A percentile compares a stretch with the other conserved stretches of the same genome.
Evolutionary conservation across 2,888 invertebrate genomes (phyloP).

Genomic region (Heliconius cydno): DNA sequence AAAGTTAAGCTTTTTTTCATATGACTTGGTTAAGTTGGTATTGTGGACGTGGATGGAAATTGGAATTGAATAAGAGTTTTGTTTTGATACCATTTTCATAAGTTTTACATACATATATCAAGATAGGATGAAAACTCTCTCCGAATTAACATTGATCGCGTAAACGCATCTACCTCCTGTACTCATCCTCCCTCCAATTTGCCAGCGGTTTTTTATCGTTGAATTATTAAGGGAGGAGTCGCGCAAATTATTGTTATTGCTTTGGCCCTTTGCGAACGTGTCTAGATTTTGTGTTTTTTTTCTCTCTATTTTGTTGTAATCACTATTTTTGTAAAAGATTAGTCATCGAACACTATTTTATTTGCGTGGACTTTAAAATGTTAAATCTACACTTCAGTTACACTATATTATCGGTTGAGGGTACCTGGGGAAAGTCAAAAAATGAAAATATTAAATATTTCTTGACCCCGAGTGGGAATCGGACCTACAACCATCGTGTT

Average conservation of each 20-base stretch:
- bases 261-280: conserved; percentile 29
- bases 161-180: conserved; percentile 14
- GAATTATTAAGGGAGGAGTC: conserved; percentile 73
- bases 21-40: background rate
- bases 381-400: no score
- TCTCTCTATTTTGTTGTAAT: background rate
- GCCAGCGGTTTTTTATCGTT: conserved; percentile 68
- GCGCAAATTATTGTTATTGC: conserved; percentile 72
- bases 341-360: no score
- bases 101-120: background rate
- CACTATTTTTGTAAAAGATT: background rate
- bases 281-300: conserved; percentile 13
- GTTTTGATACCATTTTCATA: background rate
- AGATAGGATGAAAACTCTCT: background rate
- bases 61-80: background rate
- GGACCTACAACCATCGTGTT: no score
- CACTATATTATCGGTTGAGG: no score
- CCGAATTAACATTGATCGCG: conserved; percentile 1
- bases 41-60: background rate
- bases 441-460: no score
- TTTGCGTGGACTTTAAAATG: no score
- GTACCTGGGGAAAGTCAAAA: no score
- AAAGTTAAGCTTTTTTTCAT: background rate
- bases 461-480: accelerated
- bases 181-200: conserved; percentile 18